Conservation (phyloP, 92 coral and sea anemone genomes). For the Zoanthus solanderi region DNA sequence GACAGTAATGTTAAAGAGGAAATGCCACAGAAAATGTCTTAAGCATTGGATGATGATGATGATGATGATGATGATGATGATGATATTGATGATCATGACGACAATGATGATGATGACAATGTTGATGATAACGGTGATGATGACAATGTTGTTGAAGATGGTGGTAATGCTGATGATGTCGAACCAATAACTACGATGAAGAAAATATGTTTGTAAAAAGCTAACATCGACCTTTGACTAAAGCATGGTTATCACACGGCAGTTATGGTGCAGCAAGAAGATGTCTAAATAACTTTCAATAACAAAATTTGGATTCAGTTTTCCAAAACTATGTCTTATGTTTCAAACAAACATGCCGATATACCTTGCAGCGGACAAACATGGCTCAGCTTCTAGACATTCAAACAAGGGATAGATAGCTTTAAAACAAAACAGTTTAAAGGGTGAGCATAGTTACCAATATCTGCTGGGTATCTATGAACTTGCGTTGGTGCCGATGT, state of each 20-base stretch:
- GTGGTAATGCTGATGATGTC: background rate
- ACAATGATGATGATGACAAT: background rate
- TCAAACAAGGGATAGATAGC: background rate
- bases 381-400: constrained; percentile 47
- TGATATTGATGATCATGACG: too few species aligned
- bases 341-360: background rate
- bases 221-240: too few species aligned
- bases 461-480: constrained; percentile 92
- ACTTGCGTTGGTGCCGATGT: constrained; percentile 92
- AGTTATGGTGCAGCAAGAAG: too few species aligned
- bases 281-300: too few species aligned
- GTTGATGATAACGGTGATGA: background rate
- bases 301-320: background rate
- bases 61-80: too few species aligned
- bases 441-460: constrained; percentile 81
- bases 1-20: too few species aligned
- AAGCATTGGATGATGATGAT: background rate
- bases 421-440: background rate
- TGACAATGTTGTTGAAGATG: background rate
- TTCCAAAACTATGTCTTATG: background rate
- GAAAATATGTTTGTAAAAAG: background rate
- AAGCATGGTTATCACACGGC: too few species aligned
- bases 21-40: too few species aligned
- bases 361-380: background rate
- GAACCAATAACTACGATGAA: background rate